Base-by-base conservation (phyloP, 1,140 invertebrate genomes). In the Drosophila kurseongensis region DNA sequence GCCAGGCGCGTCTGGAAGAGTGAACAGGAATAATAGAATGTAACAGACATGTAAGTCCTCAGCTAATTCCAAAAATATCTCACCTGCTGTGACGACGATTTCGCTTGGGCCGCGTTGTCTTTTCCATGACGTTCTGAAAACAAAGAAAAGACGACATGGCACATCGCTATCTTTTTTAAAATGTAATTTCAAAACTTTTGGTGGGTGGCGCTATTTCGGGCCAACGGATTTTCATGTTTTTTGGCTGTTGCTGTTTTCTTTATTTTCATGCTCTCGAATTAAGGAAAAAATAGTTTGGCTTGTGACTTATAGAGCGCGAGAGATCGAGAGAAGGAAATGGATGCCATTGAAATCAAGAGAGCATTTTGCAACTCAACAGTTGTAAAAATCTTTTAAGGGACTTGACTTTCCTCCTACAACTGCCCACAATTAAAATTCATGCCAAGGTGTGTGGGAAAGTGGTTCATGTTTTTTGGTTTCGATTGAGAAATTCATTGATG, bases 41-140 rank as follows among this genome's bases (percentile, higher is more conserved):
- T 13, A 13, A 7, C 29, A 32, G 8, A 32, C 10, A 32, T 16
- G 14, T 47, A 5, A 18, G 10, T 23, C 23, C 36, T 42, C 14
- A 4, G 4, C 6, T 9, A 27, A 10, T 56, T 55, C 3, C 0
- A 92, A n/a, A 8, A 5, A 5, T 0, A 13, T 27, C 78, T 54
- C 72, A 84, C 90, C 90, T 91, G 81, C 94, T 94, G 80, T 94
- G 93, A 75, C 94, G 92, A 73, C 94, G 94, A 92, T 94, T 94
- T 58, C 94, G 93, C 47, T 94, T 94, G 47, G 94, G 94, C 59
- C 94, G 92, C 67, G 91, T 29, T 29, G 68, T 71, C 44, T 86
- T 90, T 38, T 90, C 86, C 82, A 80, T 90, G 38, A 13, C 32
- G 23, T 48, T 60, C 45, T 55, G 16, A 51, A 54, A 71, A 40